Percentiles rank a stretch among this genome's conserved stretches.
Conservation (phyloP, 2,113 vertebrate species). For the Siniperca chuatsi region DNA sequence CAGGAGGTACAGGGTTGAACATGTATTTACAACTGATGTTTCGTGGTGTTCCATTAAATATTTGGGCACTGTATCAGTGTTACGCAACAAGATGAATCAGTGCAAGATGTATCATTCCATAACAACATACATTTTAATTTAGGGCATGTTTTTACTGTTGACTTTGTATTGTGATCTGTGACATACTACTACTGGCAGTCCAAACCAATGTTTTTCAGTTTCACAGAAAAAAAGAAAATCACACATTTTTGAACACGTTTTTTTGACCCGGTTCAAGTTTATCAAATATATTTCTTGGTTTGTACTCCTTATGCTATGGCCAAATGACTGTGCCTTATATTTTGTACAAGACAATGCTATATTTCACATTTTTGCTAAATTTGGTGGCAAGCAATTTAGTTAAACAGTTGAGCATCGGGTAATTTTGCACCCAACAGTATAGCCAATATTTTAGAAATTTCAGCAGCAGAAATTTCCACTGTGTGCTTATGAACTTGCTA, state of each 20-base stretch:
- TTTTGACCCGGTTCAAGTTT: neutral
- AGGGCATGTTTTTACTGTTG: neutral
- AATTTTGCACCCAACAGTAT: conserved; percentile 2
- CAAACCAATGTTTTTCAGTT: neutral
- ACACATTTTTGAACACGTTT: too few relatives aligned
- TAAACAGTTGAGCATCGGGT: neutral
- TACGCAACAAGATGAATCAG: neutral
- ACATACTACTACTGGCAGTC: neutral
- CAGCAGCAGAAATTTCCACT: conserved; percentile 15
- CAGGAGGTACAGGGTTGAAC: neutral
- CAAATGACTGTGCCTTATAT: neutral
- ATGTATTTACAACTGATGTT: neutral
- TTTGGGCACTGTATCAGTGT: neutral
- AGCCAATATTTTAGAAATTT: conserved; percentile 25
- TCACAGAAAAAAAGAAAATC: too few relatives aligned
- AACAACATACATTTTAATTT: neutral
- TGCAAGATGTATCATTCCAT: neutral
- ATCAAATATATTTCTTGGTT: neutral
- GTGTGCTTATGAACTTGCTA: conserved; percentile 52
- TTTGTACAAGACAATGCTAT: neutral
- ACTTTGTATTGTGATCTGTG: neutral
- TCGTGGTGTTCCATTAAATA: neutral
- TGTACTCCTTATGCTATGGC: neutral
- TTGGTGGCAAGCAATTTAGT: neutral
- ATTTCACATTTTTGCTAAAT: neutral